Conservation (phyloP, 2,113 vertebrate genomes). For the Agapornis roseicollis region DNA sequence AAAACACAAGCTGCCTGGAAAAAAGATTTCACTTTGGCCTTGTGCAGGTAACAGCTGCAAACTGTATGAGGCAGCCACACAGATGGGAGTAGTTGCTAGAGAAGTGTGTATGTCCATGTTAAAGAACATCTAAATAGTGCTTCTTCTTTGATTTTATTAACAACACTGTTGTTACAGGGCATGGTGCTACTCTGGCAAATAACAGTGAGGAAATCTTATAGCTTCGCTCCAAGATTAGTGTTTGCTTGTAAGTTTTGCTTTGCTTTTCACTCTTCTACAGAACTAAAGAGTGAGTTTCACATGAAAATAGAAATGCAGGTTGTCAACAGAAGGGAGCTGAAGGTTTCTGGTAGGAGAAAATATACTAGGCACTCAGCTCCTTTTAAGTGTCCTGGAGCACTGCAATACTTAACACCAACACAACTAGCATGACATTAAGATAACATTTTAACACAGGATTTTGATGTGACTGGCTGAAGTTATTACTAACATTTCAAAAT, state of each 20-base stretch:
- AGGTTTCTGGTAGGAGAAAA: background rate
- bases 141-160: background rate
- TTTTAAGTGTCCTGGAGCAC: background rate
- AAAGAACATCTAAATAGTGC: background rate
- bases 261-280: background rate
- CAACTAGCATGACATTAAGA: background rate
- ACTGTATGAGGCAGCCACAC: background rate
- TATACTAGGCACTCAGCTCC: background rate
- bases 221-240: background rate
- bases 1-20: background rate
- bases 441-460: background rate
- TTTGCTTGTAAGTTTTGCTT: background rate
- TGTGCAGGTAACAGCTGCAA: background rate
- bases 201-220: background rate
- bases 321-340: background rate
- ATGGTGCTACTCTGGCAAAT: background rate
- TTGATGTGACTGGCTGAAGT: background rate
- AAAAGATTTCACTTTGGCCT: background rate
- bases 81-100: background rate
- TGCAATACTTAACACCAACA: background rate
- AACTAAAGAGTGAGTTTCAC: background rate
- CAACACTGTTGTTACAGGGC: background rate
- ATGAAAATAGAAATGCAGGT: background rate
- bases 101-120: background rate
- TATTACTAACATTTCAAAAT: background rate